Evolutionary conservation across 2,888 invertebrate species (phyloP).

Genomic region (Pachliopta kotzebuea): DNA sequence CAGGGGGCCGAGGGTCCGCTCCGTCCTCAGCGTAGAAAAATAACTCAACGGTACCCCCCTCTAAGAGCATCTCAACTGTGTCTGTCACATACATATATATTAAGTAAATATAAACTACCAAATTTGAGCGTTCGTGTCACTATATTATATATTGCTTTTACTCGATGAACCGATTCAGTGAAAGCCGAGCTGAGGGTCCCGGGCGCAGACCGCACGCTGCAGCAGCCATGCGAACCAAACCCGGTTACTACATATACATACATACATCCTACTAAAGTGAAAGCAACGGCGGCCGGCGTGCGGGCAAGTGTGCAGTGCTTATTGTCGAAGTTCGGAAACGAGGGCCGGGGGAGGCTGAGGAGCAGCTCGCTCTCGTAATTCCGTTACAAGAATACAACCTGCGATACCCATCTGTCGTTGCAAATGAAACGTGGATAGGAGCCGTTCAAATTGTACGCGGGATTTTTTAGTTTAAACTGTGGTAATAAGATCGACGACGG

Average conservation of each 20-base stretch:
- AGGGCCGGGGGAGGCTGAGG: conserved; percentile 23
- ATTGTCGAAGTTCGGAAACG: conserved; percentile 61
- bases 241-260: too few relatives aligned
- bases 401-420: conserved; percentile 31
- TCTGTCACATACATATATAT: conserved; percentile 19
- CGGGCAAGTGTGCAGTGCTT: conserved; percentile 48
- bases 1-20: conserved; percentile 1
- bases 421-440: conserved; percentile 7
- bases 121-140: conserved; percentile 69
- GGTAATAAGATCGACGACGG: conserved; percentile 4
- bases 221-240: not conserved
- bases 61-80: conserved; percentile 16
- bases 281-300: too few relatives aligned
- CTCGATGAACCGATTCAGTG: conserved; percentile 53
- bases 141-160: conserved; percentile 67
- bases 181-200: conserved; percentile 34
- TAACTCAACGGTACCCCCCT: conserved; percentile 5
- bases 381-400: conserved; percentile 26
- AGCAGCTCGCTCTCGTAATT: conserved; percentile 29
- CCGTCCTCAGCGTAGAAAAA: conserved; percentile 13
- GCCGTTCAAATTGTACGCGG: not conserved
- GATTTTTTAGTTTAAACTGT: conserved; percentile 11
- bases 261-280: too few relatives aligned
- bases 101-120: conserved; percentile 49
- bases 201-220: conserved; percentile 32